Base-by-base conservation (phyloP, 2,113 vertebrate species). In the Crotalus helleri region DNA sequence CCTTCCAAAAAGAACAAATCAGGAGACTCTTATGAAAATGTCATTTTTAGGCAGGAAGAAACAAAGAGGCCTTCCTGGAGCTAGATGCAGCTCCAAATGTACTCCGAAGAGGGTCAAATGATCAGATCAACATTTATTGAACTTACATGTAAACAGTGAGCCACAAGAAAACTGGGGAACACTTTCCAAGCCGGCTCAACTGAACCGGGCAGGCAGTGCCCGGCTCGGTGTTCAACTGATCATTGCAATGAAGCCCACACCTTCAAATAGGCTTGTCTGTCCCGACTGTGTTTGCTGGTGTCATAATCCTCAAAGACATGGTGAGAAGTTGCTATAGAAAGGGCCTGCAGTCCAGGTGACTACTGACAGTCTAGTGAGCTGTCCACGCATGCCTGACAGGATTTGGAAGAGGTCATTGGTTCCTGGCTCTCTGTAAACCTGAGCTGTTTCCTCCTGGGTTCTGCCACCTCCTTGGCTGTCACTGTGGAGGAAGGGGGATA, bases 401-500 rank as follows among this genome's bases (percentile, higher is more conserved):
- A 90, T 92, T 92, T 58, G 2, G 94, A 92, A 97, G 96, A 97
- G 96, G 97, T 97, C 96, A 96, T 96, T 96, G 97, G 96, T 97
- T 97, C 95, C 96, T 92, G 91, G 97, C 97, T 94, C 89, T 97
- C 92, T 94, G 97, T 97, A 97, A 97, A 98, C 97, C 97, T 97
- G 97, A 97, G 97, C 97, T 97, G 96, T 97, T 97, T 97, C 96
- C 96, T 97, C 94, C 69, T 91, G 21, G 74, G 94, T 95, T 61
- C 51, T 93, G 93, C 89, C 93, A 94, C 97, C 91, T 81, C 74
- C 58, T 91, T 92, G 93, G 96, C 94, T 94, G 95, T 99, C 98
- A 99, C 91, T 99, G 99, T 1, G 99, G 98, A 33, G 99, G 98
- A 54, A 99, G 98, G 0, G 99, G 99, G 94, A 99, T 99, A 94